phyloP scores from a whole-genome alignment of 2,797 vertebrate genomes.

The Epinephelus coioides region DNA sequence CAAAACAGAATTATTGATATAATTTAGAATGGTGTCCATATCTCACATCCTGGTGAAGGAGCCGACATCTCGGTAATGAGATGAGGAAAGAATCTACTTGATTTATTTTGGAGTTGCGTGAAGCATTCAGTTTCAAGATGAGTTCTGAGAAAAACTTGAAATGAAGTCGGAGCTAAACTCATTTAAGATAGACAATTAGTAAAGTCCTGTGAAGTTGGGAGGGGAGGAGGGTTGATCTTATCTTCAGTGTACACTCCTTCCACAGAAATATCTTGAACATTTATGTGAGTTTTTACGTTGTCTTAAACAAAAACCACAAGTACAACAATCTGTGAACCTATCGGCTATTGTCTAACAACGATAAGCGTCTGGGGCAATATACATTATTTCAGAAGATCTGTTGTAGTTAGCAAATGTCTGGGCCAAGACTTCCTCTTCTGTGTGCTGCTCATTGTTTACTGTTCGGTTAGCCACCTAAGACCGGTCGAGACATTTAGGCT shows the following conservation, averaged over 20 bases:
- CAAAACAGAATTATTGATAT: conserved; percentile 59
- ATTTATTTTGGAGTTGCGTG: conserved; percentile 65
- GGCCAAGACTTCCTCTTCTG: too few species aligned
- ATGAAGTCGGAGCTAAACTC: conserved; percentile 24
- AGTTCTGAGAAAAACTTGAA: conserved; percentile 42
- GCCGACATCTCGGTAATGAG: conserved; percentile 61
- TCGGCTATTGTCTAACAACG: too few species aligned
- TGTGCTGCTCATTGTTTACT: too few species aligned
- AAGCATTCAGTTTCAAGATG: conserved; percentile 56
- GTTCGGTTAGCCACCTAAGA: too few species aligned
- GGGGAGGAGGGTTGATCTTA: not conserved
- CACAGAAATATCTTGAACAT: not conserved
- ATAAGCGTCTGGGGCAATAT: too few species aligned
- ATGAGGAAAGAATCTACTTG: conserved; percentile 58
- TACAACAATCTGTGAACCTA: too few species aligned
- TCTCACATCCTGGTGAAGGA: conserved; percentile 58
- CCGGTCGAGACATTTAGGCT: too few species aligned
- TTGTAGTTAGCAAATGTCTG: too few species aligned
- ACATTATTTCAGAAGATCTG: too few species aligned
- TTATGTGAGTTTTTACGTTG: not conserved
- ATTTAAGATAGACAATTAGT: conserved; percentile 23
- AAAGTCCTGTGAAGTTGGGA: conserved; percentile 7
- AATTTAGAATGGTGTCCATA: conserved; percentile 52
- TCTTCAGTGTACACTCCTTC: not conserved
- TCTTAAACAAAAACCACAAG: too few species aligned